Conservation (phyloP, 2,113 vertebrate species). For the Burhinus bistriatus region DNA sequence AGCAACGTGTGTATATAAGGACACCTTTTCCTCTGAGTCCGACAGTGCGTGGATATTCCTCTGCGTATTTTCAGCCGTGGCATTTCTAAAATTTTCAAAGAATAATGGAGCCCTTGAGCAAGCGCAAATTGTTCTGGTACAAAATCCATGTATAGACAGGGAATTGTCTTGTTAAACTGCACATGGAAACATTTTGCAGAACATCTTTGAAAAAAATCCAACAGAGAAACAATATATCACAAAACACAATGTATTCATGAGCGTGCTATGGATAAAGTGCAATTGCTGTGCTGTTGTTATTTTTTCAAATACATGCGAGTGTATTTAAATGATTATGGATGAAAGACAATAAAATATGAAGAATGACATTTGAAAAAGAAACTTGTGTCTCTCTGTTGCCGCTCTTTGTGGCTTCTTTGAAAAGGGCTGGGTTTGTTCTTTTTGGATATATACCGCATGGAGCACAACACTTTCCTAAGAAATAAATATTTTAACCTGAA, state of each 20-base stretch:
- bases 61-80: not conserved
- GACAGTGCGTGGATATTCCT: not conserved
- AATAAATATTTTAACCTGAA: not conserved
- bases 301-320: not conserved
- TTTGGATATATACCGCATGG: not conserved
- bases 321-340: not conserved
- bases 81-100: not conserved
- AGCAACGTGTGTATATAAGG: fast-evolving
- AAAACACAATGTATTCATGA: not conserved
- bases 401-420: not conserved
- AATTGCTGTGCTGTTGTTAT: not conserved
- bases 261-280: not conserved
- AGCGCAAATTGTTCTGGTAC: not conserved
- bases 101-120: not conserved
- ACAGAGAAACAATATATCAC: not conserved
- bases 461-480: not conserved
- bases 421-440: not conserved
- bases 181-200: not conserved
- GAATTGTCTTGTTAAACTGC: not conserved
- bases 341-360: not conserved
- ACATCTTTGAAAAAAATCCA: not conserved
- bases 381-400: not conserved
- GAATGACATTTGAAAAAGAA: not conserved
- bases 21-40: not conserved
- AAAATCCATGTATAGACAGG: not conserved